A percentile compares a stretch with the other conserved stretches of the same genome.
Conservation (phyloP, 2,888 invertebrate genomes). For the Strigamia transsilvanica region DNA sequence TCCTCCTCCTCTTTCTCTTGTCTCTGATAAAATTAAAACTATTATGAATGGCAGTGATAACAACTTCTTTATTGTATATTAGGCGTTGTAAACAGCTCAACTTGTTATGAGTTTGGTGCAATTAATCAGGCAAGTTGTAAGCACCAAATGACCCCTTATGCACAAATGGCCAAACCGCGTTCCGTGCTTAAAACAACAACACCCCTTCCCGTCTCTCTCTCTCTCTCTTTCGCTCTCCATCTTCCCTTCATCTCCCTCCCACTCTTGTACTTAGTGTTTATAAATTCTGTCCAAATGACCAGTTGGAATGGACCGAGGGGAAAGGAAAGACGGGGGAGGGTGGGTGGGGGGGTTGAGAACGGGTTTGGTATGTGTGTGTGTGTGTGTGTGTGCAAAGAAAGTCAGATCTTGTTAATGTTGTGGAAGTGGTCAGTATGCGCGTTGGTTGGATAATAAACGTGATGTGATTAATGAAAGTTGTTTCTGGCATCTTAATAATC, state of each 20-base stretch:
- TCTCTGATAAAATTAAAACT: conserved; percentile 55
- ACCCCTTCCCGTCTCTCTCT: neutral
- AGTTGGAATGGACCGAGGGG: conserved; percentile 44
- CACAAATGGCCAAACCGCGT: conserved; percentile 19
- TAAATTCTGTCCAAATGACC: conserved; percentile 49
- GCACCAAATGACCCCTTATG: conserved; percentile 38
- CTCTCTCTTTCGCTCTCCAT: neutral
- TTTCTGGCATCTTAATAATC: conserved; percentile 53
- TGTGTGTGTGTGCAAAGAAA: conserved; percentile 28
- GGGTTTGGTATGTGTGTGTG: conserved; percentile 1
- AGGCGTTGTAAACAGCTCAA: conserved; percentile 53
- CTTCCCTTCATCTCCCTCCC: conserved; percentile 19
- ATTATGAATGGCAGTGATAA: conserved; percentile 55
- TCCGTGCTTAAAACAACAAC: conserved; percentile 41
- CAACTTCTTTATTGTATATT: conserved; percentile 54
- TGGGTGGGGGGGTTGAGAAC: neutral
- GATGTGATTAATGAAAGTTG: conserved; percentile 52
- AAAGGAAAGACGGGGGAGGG: neutral
- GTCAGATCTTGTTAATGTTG: conserved; percentile 53
- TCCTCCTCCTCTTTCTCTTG: conserved; percentile 38
- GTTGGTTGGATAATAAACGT: conserved; percentile 50
- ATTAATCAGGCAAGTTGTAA: conserved; percentile 51
- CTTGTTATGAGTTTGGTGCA: conserved; percentile 53
- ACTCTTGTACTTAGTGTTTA: conserved; percentile 39
- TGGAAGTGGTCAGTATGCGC: conserved; percentile 53